These are phyloP conservation scores for Drosophila suboccidentalis DNA, from an alignment of 2,888 invertebrate species.

Conservation along the genomic window DNA sequence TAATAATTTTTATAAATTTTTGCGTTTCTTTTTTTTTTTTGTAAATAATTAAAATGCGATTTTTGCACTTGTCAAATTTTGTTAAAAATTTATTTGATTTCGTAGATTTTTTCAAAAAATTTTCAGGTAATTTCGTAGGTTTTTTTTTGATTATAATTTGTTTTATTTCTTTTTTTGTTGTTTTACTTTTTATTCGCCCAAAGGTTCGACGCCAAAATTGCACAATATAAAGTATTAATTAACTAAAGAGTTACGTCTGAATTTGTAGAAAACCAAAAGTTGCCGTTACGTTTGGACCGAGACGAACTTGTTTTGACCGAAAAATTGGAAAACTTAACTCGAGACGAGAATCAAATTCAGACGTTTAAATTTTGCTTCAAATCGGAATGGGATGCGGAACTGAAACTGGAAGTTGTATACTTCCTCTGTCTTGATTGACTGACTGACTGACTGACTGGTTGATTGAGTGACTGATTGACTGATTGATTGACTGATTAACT, in stretches of 20 bases:
- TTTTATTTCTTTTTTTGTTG: constrained; percentile 21
- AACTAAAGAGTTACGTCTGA: constrained; percentile 81
- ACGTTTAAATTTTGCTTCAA: constrained; percentile 81
- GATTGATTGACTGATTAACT: constrained; percentile 58
- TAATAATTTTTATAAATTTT: constrained; percentile 37
- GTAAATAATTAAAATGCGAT: constrained; percentile 74
- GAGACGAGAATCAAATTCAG: constrained; percentile 81
- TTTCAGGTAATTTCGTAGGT: constrained; percentile 85
- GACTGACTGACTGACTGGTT: constrained; percentile 48
- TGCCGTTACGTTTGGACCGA: constrained; percentile 58
- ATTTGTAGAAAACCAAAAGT: constrained; percentile 74
- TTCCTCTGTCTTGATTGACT: constrained; percentile 47
- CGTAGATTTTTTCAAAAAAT: constrained; percentile 72
- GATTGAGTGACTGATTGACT: constrained; percentile 52
- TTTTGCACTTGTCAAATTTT: constrained; percentile 77
- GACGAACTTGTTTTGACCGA: constrained; percentile 72
- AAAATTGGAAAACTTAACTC: constrained; percentile 68
- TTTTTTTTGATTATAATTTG: constrained; percentile 67
- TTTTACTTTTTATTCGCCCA: constrained; percentile 41
- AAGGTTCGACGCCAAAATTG: constrained; percentile 69
- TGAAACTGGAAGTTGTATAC: constrained; percentile 46
- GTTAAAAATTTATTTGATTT: constrained; percentile 52
- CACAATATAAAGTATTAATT: constrained; percentile 60
- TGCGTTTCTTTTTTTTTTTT: constrained; percentile 46
- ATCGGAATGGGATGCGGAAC: constrained; percentile 74